Percentiles rank a stretch among this genome's conserved stretches.
Evolutionary conservation across 2,888 invertebrate species (phyloP).

Genomic region (Parnassius mnemosyne): DNA sequence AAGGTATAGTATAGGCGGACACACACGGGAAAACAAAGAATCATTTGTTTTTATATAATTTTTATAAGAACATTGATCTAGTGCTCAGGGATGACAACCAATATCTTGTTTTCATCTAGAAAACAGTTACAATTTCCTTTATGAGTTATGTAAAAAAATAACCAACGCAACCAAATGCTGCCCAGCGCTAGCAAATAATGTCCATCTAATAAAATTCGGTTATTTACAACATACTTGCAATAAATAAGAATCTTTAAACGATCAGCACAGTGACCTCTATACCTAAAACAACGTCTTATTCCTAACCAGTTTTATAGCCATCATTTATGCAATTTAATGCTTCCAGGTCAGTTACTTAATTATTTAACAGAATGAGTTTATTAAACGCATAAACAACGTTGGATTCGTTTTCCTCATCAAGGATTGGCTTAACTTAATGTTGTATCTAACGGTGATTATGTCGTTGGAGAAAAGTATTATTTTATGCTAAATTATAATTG

Average conservation of each 20-base stretch:
- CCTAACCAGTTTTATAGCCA: slow-evolving; percentile 52
- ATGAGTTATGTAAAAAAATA: no score
- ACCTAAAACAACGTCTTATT: slow-evolving; percentile 37
- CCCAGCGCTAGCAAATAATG: no score
- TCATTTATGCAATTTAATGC: slow-evolving; percentile 47
- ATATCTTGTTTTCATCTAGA: no score
- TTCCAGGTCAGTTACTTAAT: slow-evolving; percentile 54
- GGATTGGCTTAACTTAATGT: slow-evolving; percentile 7
- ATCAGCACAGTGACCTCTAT: slow-evolving; percentile 53
- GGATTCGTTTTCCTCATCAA: slow-evolving; percentile 11
- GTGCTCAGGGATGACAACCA: no score
- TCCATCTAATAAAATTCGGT: slow-evolving; percentile 11
- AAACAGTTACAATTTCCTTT: no score
- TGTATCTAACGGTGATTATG: slow-evolving; percentile 9
- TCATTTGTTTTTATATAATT: no score
- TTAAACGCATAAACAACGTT: slow-evolving; percentile 10
- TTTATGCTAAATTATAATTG: slow-evolving; percentile 12
- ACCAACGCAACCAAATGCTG: no score
- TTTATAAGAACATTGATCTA: no score
- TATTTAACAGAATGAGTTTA: slow-evolving; percentile 20
- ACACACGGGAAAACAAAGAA: no score
- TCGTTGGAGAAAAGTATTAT: not conserved
- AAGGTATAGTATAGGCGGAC: no score
- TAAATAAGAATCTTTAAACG: slow-evolving; percentile 33
- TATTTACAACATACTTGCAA: slow-evolving; percentile 11